Base-by-base conservation (phyloP, 2,797 vertebrate genomes). In the Melanotaenia nigrans region DNA sequence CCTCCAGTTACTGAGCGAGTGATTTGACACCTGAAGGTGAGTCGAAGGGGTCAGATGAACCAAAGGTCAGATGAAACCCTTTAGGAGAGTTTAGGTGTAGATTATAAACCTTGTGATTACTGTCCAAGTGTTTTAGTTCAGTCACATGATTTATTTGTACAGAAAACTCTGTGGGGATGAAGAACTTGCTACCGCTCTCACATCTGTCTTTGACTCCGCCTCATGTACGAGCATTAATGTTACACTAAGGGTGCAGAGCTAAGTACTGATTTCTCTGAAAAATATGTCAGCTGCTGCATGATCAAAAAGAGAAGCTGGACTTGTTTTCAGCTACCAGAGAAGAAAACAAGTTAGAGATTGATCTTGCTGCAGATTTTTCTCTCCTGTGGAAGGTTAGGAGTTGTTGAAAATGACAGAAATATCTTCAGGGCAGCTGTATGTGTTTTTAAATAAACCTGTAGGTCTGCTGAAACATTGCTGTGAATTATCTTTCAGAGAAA, bases 11-110 rank as follows among this genome's bases (percentile, higher is more conserved):
- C 91, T 90, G 92, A 91, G 75, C 60, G 68, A 90, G 91, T 94
- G 93, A 89, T 87, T 92, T 93, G 90, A 94, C 92, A 90, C 84
- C 74, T 92, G 86, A 93, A 95, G 94, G 95, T 95, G 93, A 95
- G 95, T 94, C 84, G 78, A 79, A 90, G 85, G 42, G 42, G 16
- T 20, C 42, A 7, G 42, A 45, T 45, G 18, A 45, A 82, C 87
- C 81, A 83, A 49, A 86, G 83, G 86, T 86, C 77, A 85, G 68
- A 68, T 73, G 70, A 71, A 86, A 83, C 68, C 80, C 74, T 79
- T 79, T 90, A 84, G 82, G 71, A 73, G 28, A 70, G 68, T 65
- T 71, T 73, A 90, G 87, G 57, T 68, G 40, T 83, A 81, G 81
- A 83, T 71, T 28, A 18, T 68, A 77, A 49, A 51, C 57, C 53